Evolutionary conservation across 2,797 vertebrate genomes (phyloP).

Genomic region (Manis crassicaudata): DNA sequence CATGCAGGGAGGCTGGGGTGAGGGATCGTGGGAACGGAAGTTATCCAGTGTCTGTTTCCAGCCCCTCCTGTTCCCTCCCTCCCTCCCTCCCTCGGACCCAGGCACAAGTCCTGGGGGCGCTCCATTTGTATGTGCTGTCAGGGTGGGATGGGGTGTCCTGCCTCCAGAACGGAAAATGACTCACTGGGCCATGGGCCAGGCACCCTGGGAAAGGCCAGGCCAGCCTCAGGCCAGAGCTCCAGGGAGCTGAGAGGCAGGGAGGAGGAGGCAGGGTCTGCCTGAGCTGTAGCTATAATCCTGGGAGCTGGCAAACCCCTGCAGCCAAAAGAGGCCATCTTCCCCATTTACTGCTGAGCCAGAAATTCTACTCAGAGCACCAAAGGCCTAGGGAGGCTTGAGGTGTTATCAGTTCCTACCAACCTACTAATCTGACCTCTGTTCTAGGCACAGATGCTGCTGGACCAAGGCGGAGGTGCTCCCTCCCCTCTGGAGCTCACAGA

Average conservation of each 20-base stretch:
- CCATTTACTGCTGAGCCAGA: neutral
- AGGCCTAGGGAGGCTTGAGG: neutral
- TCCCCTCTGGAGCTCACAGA: neutral
- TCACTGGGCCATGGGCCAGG: slow-evolving; percentile 65
- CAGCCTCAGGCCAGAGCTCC: slow-evolving; percentile 61
- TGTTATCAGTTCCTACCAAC: neutral
- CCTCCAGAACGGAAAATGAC: slow-evolving; percentile 70
- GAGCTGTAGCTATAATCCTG: neutral
- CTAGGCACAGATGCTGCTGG: neutral
- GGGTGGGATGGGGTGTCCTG: slow-evolving; percentile 70
- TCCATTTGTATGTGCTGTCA: slow-evolving; percentile 20
- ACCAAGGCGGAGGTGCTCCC: neutral
- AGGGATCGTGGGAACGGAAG: slow-evolving; percentile 79
- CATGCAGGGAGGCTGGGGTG: slow-evolving; percentile 46
- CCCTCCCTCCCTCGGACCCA: slow-evolving; percentile 57
- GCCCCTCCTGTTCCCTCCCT: slow-evolving; percentile 51
- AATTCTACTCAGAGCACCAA: neutral
- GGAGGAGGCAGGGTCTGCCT: neutral
- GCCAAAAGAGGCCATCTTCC: slow-evolving; percentile 22
- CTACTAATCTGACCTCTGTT: neutral
- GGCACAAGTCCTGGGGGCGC: neutral
- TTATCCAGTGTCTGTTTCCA: slow-evolving; percentile 67
- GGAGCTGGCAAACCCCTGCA: neutral
- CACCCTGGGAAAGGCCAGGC: slow-evolving; percentile 79
- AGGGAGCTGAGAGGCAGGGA: slow-evolving; percentile 48